Percentiles rank a stretch among this genome's conserved stretches.
These are phyloP conservation scores for Melanostigma gelatinosum DNA, from an alignment of 2,113 vertebrate species.

Conservation along the genomic window DNA sequence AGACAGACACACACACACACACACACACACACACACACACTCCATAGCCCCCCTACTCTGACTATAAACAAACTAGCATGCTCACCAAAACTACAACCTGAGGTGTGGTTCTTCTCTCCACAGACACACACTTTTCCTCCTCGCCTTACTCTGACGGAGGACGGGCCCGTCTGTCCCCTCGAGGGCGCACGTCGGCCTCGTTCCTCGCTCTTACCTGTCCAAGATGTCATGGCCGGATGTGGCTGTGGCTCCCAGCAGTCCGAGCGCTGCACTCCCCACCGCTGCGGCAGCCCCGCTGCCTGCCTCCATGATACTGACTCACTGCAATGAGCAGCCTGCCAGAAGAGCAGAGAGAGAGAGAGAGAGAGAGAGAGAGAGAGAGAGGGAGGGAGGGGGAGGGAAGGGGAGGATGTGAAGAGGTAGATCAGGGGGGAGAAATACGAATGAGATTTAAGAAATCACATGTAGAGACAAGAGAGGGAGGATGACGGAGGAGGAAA, in stretches of 20 bases:
- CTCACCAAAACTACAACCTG: conserved; percentile 48
- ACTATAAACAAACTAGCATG: conserved; percentile 70
- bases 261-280: conserved; percentile 82
- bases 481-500: conserved; percentile 5
- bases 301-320: conserved; percentile 85
- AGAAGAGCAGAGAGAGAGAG: conserved; percentile 53
- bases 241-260: conserved; percentile 82
- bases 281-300: conserved; percentile 85
- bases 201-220: conserved; percentile 80
- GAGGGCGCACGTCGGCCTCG: not conserved
- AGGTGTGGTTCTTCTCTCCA: conserved; percentile 70
- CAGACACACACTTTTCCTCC: conserved; percentile 11
- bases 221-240: conserved; percentile 83
- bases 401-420: conserved; percentile 53
- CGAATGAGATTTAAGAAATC: conserved; percentile 58
- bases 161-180: not conserved
- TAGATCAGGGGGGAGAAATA: conserved; percentile 67
- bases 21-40: not conserved
- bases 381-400: too few species aligned
- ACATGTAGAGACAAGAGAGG: conserved; percentile 51
- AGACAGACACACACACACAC: conserved; percentile 5
- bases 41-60: conserved; percentile 20
- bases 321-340: conserved; percentile 84
- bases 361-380: not conserved
- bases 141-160: conserved; percentile 9